These are phyloP conservation scores for Phenacoccus solenopsis DNA, from an alignment of 1,140 invertebrate genomes.

Conservation along the genomic window DNA sequence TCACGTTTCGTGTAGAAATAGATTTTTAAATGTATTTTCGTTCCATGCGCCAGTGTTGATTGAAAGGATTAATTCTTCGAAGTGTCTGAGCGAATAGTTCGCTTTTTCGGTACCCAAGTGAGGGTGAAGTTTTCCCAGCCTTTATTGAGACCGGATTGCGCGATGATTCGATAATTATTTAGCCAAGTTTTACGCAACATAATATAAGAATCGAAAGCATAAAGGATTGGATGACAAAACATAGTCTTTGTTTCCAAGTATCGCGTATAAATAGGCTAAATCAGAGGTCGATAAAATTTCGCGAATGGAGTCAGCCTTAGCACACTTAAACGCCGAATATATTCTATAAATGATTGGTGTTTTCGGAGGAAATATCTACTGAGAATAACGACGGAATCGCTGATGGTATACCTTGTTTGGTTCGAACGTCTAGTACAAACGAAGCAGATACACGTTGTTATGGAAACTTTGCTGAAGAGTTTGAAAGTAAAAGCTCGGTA, in stretches of 20 bases:
- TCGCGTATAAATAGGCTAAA: no score
- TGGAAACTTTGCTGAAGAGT: not conserved
- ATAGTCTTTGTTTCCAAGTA: no score
- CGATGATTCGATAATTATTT: no score
- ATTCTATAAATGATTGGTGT: not conserved
- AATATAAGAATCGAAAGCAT: no score
- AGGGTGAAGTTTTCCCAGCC: no score
- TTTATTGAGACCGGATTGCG: no score
- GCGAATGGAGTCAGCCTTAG: no score
- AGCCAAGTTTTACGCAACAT: no score
- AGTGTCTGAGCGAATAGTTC: not conserved
- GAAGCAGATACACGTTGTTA: not conserved
- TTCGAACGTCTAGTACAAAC: not conserved
- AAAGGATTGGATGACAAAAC: no score
- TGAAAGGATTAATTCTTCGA: not conserved
- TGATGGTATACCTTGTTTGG: not conserved
- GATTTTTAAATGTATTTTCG: not conserved
- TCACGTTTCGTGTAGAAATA: not conserved
- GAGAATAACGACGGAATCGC: not conserved
- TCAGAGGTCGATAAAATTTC: not conserved
- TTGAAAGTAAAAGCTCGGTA: not conserved
- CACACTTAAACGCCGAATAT: not conserved
- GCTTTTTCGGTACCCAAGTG: no score
- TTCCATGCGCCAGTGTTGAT: not conserved
- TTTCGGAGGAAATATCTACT: not conserved